Percentiles rank a stretch among this genome's conserved stretches.
Conservation (phyloP, 2,797 vertebrate species). For the Gadopsis bispinosus region DNA sequence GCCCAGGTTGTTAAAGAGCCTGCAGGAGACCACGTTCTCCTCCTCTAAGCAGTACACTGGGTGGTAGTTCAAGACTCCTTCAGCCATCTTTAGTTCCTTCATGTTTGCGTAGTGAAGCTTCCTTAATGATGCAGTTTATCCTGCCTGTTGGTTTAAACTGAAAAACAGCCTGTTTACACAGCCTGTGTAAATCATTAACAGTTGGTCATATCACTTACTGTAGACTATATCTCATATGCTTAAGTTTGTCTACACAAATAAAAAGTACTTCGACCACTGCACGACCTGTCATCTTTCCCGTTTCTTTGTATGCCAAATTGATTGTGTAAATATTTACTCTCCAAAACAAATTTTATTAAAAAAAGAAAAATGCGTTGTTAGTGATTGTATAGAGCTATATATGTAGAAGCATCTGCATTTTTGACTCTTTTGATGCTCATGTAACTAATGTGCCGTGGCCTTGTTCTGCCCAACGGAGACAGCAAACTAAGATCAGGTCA, state of each 20-base stretch:
- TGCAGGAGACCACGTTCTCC: conserved; percentile 71
- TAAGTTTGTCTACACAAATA: neutral
- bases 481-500: too few relatives aligned
- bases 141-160: neutral
- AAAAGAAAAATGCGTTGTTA: neutral
- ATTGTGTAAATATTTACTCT: neutral
- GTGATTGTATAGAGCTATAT: neutral
- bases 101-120: conserved; percentile 35
- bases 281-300: too few relatives aligned
- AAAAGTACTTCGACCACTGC: neutral
- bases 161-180: too few relatives aligned
- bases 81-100: conserved; percentile 71
- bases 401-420: neutral
- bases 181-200: conserved; percentile 31
- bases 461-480: too few relatives aligned
- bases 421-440: too few relatives aligned
- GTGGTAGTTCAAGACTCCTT: conserved; percentile 52
- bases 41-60: conserved; percentile 80
- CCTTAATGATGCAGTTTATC: too few relatives aligned
- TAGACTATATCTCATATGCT: too few relatives aligned
- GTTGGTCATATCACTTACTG: too few relatives aligned
- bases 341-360: too few relatives aligned
- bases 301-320: neutral
- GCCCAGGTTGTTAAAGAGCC: conserved; percentile 73
- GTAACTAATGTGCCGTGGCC: too few relatives aligned